Conservation (phyloP, 2,888 invertebrate genomes). For the Glaucopsyche alexis region DNA sequence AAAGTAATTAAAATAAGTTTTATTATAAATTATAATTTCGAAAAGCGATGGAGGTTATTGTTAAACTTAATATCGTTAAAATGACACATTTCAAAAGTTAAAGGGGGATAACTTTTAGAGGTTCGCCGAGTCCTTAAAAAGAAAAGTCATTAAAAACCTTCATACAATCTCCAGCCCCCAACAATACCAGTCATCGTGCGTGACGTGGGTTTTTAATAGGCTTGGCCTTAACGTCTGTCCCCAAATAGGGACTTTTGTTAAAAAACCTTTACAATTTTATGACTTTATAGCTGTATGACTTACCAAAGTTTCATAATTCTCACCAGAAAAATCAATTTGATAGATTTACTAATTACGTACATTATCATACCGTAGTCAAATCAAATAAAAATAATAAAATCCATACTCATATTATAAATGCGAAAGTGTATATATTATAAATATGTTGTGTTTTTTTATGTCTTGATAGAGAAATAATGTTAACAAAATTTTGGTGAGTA, state of each 20-base stretch:
- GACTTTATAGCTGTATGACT: neutral
- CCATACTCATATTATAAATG: too few relatives aligned
- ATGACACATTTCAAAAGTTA: constrained; percentile 12
- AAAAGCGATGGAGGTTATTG: constrained; percentile 5
- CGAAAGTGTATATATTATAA: too few relatives aligned
- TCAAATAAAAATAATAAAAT: too few relatives aligned
- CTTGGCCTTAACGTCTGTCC: neutral
- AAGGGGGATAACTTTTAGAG: neutral
- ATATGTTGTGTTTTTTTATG: too few relatives aligned
- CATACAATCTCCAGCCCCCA: neutral
- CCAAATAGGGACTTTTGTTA: neutral
- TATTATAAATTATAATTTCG: neutral
- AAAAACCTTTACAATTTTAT: neutral
- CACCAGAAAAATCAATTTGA: too few relatives aligned
- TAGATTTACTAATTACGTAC: too few relatives aligned
- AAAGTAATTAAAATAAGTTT: neutral
- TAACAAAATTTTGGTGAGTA: too few relatives aligned
- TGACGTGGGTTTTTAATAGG: neutral
- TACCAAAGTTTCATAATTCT: neutral
- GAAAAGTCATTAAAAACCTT: constrained; percentile 4
- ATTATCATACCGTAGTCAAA: too few relatives aligned
- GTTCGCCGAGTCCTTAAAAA: neutral
- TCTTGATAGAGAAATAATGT: too few relatives aligned
- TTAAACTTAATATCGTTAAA: constrained; percentile 13
- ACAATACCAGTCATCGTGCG: constrained; percentile 8